Evolutionary conservation across 1,140 invertebrate genomes (phyloP), one percentile per base, ranked within the genome.

Genomic region (Parapsyche elsis): DNA sequence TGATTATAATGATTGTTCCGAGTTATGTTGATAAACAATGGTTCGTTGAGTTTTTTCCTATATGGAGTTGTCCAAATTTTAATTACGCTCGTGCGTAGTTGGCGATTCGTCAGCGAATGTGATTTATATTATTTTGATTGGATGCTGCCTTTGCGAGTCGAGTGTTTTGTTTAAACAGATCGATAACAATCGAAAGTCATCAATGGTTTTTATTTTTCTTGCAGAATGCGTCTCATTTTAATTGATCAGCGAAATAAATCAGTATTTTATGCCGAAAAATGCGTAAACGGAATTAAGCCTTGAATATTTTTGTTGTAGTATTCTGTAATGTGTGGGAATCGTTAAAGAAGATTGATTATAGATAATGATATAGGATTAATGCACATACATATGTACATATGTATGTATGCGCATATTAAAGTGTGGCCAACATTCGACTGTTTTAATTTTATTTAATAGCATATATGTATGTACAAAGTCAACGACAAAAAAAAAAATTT

Each of bases 131-230:
- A 9, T 61, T 61, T 19, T 21, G 57, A 21, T 61, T 61, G n/a
- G 57, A 21, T 61, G 2, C 21, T 61, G 1, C 21, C 21, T 61
- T 61, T 19, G 57, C 16, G n/a, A 61, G 57, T 61, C 21, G n/a
- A 38, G n/a, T 16, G 16, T 4, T n/a, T 61, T 61, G 16, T 5
- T 61, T 19, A 61, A 61, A 9, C 21, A 21, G 10, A 61, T 61
- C 57, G 57, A 61, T 61, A 61, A 61, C 1, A 61, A 61, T 61
- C 16, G 57, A 61, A 61, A 61, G 57, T 61, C 57, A 61, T 61
- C 16, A 16, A 19, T 9, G n/a, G 16, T 61, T 21, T 61, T 61
- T 61, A 19, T 61, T 61, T 7, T 61, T 21, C 19, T 21, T 21
- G 16, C 57, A 19, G 57, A 21, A 19, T 7, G 10, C n/a, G 14